Evolutionary conservation across 2,888 invertebrate species (phyloP).

Genomic region (Myopa tessellatipennis): DNA sequence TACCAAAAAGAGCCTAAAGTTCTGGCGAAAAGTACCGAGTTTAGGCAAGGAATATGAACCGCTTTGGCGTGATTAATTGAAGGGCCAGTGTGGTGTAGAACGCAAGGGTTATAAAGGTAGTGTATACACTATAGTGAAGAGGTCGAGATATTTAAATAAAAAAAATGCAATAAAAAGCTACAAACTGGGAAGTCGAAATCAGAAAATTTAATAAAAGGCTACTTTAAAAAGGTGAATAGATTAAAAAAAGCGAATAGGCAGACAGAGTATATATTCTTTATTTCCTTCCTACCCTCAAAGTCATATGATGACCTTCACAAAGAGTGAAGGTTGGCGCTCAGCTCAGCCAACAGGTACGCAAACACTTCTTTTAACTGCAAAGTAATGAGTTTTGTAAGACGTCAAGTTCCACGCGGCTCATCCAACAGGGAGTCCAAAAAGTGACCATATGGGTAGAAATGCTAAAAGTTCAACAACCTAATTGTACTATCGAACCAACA

Average conservation of each 20-base stretch:
- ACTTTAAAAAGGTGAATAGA: too few species aligned
- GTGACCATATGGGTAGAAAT: neutral
- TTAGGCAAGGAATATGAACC: neutral
- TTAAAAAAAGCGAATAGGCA: too few species aligned
- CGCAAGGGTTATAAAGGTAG: neutral
- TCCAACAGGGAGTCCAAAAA: conserved; percentile 32
- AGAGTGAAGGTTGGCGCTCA: neutral
- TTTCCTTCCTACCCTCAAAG: too few species aligned
- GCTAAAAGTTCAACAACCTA: conserved; percentile 40
- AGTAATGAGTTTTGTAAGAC: conserved; percentile 55
- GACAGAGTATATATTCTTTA: too few species aligned
- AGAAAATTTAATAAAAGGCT: neutral
- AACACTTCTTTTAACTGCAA: conserved; percentile 40
- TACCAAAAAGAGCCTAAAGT: neutral
- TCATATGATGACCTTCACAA: too few species aligned
- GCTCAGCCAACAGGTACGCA: neutral
- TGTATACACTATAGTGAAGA: neutral
- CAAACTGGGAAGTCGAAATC: too few species aligned
- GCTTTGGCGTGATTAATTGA: conserved; percentile 27
- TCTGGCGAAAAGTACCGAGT: neutral
- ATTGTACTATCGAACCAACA: conserved; percentile 19
- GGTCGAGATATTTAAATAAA: neutral
- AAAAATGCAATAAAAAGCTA: too few species aligned
- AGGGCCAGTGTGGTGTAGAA: neutral
- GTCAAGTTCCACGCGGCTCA: conserved; percentile 38